These are phyloP conservation scores for Agrypnus murinus DNA, from an alignment of 2,888 invertebrate genomes.

Conservation along the genomic window DNA sequence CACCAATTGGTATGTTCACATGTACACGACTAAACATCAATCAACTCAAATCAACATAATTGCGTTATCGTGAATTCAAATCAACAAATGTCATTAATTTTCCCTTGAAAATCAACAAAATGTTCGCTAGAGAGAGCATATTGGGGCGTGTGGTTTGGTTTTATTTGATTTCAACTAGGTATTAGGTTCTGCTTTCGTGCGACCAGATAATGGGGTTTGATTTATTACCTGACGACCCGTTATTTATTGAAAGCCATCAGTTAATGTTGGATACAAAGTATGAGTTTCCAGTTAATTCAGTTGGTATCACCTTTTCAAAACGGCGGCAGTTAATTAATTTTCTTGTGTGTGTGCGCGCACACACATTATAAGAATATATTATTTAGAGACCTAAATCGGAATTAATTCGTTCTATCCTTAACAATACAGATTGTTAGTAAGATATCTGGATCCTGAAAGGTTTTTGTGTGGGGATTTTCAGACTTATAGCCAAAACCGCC, in stretches of 20 bases:
- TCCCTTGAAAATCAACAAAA: conserved; percentile 22
- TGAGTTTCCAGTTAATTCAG: conserved; percentile 5
- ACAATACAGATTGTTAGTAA: not conserved
- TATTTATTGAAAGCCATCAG: conserved; percentile 23
- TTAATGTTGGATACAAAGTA: conserved; percentile 14
- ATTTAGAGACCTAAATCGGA: not conserved
- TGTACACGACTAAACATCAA: not conserved
- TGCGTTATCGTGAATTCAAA: conserved; percentile 8
- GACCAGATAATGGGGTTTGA: conserved; percentile 10
- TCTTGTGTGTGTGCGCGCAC: not conserved
- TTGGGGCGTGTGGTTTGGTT: conserved; percentile 11
- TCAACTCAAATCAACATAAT: conserved; percentile 10
- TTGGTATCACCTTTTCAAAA: conserved; percentile 8
- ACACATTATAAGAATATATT: too few species aligned
- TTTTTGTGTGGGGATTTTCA: not conserved
- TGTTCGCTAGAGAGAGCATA: not conserved
- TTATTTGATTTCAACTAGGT: conserved; percentile 23
- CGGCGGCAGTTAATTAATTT: conserved; percentile 17
- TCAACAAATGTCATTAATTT: conserved; percentile 26
- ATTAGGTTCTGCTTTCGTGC: conserved; percentile 17
- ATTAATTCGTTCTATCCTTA: not conserved
- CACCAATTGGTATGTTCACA: too few species aligned
- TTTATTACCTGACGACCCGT: conserved; percentile 31
- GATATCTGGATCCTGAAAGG: not conserved
- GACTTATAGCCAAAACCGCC: not conserved